Evolutionary conservation across 2,797 vertebrate genomes (phyloP).

Genomic region (Macrochelys suwanniensis): DNA sequence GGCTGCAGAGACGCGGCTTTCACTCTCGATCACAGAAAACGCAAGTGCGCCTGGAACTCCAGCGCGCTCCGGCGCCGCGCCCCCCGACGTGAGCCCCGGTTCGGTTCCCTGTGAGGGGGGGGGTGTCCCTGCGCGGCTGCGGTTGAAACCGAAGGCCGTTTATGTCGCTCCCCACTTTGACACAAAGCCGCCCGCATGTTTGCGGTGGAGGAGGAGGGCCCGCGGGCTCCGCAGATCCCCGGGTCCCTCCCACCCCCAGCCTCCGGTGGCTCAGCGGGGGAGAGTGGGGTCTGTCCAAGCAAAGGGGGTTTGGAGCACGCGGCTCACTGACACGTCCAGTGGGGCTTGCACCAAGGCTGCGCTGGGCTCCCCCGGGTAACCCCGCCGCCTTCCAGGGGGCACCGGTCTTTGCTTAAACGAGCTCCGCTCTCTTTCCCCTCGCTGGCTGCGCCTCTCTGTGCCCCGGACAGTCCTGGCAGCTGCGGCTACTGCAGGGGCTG

Average conservation of each 20-base stretch:
- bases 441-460: background rate
- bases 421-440: background rate
- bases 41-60: background rate
- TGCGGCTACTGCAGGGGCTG: background rate
- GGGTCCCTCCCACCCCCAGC: background rate
- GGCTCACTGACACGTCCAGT: fast-evolving
- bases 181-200: background rate
- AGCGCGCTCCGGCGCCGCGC: background rate
- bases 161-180: background rate
- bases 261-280: too few species aligned
- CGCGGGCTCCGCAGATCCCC: background rate
- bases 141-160: background rate
- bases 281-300: background rate
- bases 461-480: background rate
- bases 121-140: too few species aligned
- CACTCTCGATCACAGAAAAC: background rate
- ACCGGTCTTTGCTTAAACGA: background rate
- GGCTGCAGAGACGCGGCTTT: background rate
- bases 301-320: background rate
- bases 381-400: background rate
- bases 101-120: background rate
- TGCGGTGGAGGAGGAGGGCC: background rate
- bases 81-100: too few species aligned
- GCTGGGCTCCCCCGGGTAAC: background rate
- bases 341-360: too few species aligned